Base-by-base conservation (phyloP, 2,888 invertebrate genomes). In the Troides oblongomaculatus region DNA sequence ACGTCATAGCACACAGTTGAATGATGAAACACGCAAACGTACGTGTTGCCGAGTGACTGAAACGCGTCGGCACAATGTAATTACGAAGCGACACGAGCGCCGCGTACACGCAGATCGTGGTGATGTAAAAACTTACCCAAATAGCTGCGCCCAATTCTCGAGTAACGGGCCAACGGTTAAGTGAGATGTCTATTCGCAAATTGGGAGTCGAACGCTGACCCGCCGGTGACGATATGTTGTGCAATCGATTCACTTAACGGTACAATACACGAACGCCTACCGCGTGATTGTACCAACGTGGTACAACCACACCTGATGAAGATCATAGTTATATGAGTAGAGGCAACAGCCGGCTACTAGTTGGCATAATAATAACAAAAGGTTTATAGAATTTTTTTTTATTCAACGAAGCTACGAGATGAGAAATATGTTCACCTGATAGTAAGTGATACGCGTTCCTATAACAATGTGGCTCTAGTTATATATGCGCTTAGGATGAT, bases 201-300 rank as follows among this genome's bases (percentile, higher is more conserved):
- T 70, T 66, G 62, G 70, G 70, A 63, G 50, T 64, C 70, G 62
- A 69, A 70, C 69, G 62, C 58, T 58, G 69, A 66, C 59, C 70
- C 59, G 39, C 46, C 65, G 46, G 58, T 70, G 70, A 70, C 70
- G 62, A 66, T 43, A 43, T 66, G 53, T 70, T 70, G 70, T 66
- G 70, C 70, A 70, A 66, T 63, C 70, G n/a, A 60, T 62, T 30
- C 50, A 50, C 5, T 14, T 66, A 66, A 39, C 70, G 66, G 69
- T 53, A 69, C 21, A 10, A 58, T 8, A 21, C 21, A 23, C n/a
- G 58, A 30, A 36, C 46, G 21, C 12, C 39, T 21, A 17, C 57
- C 36, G 36, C 39, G 7, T 7, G 8, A 39, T 39, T 39, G 39
- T 39, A 39, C 39, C 10, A 39, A 39, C 10, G 39, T 39, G 1